Conservation (phyloP, 2,797 vertebrate genomes). For the Octomys mimax region DNA sequence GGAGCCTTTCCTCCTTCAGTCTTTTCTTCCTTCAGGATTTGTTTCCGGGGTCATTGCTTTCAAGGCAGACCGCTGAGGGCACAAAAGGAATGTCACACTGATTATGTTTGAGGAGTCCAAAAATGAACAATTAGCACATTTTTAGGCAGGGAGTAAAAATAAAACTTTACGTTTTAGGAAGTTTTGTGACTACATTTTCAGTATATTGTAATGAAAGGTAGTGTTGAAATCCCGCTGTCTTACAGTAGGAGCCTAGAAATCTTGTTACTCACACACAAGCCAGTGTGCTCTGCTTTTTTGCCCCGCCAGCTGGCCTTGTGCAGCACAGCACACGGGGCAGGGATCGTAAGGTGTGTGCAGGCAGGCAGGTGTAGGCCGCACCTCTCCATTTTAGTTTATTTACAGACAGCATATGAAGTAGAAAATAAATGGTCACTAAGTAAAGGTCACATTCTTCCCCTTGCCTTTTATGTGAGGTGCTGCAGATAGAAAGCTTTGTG, state of each 20-base stretch:
- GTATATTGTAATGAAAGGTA: background rate
- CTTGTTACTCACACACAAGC: background rate
- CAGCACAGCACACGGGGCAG: background rate
- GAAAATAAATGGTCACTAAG: background rate
- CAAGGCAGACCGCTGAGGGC: background rate
- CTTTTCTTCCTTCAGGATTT: background rate
- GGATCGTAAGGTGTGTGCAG: background rate
- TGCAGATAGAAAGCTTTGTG: background rate
- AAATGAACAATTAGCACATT: background rate
- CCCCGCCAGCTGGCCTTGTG: background rate
- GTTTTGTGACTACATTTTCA: background rate
- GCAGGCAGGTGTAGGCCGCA: background rate
- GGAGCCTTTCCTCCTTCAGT: background rate
- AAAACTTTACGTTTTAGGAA: background rate
- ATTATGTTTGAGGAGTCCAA: background rate
- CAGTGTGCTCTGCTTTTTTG: background rate
- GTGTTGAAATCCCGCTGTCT: constrained; percentile 19
- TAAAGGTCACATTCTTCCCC: background rate
- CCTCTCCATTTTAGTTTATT: background rate
- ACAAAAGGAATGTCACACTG: background rate
- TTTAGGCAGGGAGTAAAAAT: constrained; percentile 7
- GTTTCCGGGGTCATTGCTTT: background rate
- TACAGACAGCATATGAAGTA: background rate
- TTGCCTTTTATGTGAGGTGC: background rate
- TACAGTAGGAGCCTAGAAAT: background rate